These are phyloP conservation scores for Hucho hucho DNA, from an alignment of 2,113 vertebrate genomes.

Conservation along the genomic window DNA sequence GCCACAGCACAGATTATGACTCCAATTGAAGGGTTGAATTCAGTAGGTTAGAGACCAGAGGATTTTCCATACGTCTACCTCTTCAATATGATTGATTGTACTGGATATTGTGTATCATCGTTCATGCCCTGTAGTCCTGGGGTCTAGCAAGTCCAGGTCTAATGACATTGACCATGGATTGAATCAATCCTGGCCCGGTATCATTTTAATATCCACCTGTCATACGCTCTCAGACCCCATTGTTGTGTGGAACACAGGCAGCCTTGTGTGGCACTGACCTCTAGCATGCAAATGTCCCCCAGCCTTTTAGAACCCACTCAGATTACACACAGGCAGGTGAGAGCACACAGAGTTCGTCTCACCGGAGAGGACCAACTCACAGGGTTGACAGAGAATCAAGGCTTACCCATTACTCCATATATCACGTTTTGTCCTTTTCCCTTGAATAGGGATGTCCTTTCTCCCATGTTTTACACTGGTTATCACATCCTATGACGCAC, in stretches of 20 bases:
- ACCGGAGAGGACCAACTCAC: constrained; percentile 37
- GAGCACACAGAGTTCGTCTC: constrained; percentile 61
- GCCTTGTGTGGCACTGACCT: constrained; percentile 60
- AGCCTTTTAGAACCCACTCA: constrained; percentile 25
- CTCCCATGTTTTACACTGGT: not conserved
- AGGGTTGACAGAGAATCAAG: too few species aligned
- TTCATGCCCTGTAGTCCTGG: too few species aligned
- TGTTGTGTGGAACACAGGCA: constrained; percentile 51
- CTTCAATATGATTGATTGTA: too few species aligned
- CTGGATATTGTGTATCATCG: too few species aligned
- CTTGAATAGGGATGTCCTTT: not conserved
- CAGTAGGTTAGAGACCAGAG: too few species aligned
- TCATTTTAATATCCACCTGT: constrained; percentile 32
- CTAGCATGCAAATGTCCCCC: constrained; percentile 64
- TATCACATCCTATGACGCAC: not conserved
- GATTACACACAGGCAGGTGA: constrained; percentile 28
- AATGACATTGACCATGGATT: too few species aligned
- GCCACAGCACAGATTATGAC: too few species aligned
- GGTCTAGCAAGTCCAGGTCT: too few species aligned
- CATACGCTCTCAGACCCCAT: constrained; percentile 22
- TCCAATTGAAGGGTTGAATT: too few species aligned
- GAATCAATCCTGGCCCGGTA: too few species aligned
- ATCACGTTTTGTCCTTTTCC: not conserved
- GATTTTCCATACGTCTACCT: too few species aligned
- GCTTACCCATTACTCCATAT: not conserved